Evolutionary conservation across 2,888 invertebrate species (phyloP).

Genomic region (Tridacna gigas): DNA sequence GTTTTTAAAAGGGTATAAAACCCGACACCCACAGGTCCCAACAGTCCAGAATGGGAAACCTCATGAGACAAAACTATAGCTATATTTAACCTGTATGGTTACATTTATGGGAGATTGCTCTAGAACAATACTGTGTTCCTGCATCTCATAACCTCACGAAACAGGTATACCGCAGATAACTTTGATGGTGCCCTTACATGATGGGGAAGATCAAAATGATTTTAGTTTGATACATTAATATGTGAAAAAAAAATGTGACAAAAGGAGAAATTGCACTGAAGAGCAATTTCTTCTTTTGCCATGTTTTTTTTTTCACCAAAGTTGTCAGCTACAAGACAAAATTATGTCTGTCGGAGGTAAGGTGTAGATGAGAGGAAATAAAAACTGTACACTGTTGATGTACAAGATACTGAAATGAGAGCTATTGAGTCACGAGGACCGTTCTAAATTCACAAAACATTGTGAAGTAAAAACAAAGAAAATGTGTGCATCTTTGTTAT

Average conservation of each 20-base stretch:
- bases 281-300: too few species aligned
- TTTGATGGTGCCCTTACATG: too few species aligned
- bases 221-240: too few species aligned
- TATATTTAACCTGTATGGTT: not conserved
- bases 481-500: slow-evolving; percentile 8
- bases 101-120: not conserved
- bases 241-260: too few species aligned
- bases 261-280: too few species aligned
- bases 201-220: too few species aligned
- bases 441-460: slow-evolving; percentile 1
- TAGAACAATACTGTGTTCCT: not conserved
- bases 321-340: too few species aligned
- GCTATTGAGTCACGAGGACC: slow-evolving; percentile 30
- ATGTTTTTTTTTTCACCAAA: too few species aligned
- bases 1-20: not conserved
- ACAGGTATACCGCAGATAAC: too few species aligned
- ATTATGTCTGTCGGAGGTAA: too few species aligned
- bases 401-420: not conserved
- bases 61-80: slow-evolving; percentile 26
- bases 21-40: not conserved
- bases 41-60: slow-evolving; percentile 26
- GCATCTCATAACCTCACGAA: not conserved
- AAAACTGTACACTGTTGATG: too few species aligned
- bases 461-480: not conserved
- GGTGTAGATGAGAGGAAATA: too few species aligned